phyloP scores from a whole-genome alignment of 2,888 invertebrate species.

The Dioctria rufipes region DNA sequence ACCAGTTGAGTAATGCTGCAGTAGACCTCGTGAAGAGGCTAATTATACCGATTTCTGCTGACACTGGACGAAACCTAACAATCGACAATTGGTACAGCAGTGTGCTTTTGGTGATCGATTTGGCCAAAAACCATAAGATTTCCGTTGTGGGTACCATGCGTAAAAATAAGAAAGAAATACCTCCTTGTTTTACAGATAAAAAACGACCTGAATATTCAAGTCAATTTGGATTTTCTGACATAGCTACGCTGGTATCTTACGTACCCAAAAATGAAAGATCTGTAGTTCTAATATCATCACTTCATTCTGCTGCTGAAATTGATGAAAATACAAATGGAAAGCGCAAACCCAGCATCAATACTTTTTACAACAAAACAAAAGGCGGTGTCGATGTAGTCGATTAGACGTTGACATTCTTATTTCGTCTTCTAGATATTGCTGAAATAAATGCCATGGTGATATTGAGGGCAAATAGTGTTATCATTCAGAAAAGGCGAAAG shows the following conservation, averaged over 20 bases:
- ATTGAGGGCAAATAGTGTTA: too few species aligned
- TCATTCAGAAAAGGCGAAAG: too few species aligned
- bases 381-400: too few species aligned
- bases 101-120: conserved; percentile 18
- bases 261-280: conserved; percentile 36
- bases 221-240: conserved; percentile 39
- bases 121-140: conserved; percentile 23
- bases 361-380: too few species aligned
- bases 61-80: conserved; percentile 24
- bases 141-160: conserved; percentile 36
- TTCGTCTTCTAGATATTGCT: too few species aligned
- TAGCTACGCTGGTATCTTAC: conserved; percentile 14
- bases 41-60: conserved; percentile 35
- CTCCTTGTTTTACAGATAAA: conserved; percentile 37
- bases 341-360: too few species aligned
- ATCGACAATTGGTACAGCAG: conserved; percentile 39
- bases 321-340: too few species aligned
- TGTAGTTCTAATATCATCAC: conserved; percentile 33
- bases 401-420: too few species aligned
- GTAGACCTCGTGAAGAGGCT: conserved; percentile 36
- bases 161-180: conserved; percentile 37
- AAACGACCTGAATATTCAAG: conserved; percentile 35
- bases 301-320: conserved; percentile 36
- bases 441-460: too few species aligned
- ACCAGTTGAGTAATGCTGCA: conserved; percentile 36